Evolutionary conservation across 2,888 invertebrate species (phyloP), one percentile per base, ranked within the genome.

Genomic region (Choristoneura rosaceana): DNA sequence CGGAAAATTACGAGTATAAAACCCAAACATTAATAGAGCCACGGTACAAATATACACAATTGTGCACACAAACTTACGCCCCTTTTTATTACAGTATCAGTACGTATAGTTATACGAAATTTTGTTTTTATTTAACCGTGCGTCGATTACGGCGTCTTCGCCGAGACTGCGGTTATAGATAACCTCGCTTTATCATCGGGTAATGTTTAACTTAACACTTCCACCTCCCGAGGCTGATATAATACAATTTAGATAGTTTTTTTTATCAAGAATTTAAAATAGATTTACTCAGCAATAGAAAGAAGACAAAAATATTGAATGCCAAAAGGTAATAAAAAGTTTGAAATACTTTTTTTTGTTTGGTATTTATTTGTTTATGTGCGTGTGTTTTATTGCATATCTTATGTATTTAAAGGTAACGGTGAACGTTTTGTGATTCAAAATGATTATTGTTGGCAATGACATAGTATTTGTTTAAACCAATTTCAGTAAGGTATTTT

Each of bases 151-250:
- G 74, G 65, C 73, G 74, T 68, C 60, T 69, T 76, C 77, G 78
- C 81, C 80, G 84, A 83, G 82, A 86, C 85, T 87, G 84, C 79
- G 78, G 78, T 74, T 76, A 73, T 64, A 86, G 93, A 93, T 92
- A 92, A 90, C 90, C 89, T 87, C 84, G 82, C 75, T 83, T 90
- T 93, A 93, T 92, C 92, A 83, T 69, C 60, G 74, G 76, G 74
- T 80, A 83, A 81, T 88, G 87, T 88, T 89, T 86, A 73, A 88
- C 87, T 89, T 87, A 90, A 91, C 90, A 81, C 85, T 77, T 12
- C 14, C 69, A 62, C 69, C 76, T 65, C 45, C 45, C 55, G 64
- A 41, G 34, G 71, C 8, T n/a, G 4, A 0, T 9, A 12, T 34
- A 12, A 17, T 52, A 17, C 17, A 15, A 52, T 52, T 47, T 47